Evolutionary conservation across 1,140 invertebrate species (phyloP), one percentile per base, ranked within the genome.

Genomic region (Magallana angulata): DNA sequence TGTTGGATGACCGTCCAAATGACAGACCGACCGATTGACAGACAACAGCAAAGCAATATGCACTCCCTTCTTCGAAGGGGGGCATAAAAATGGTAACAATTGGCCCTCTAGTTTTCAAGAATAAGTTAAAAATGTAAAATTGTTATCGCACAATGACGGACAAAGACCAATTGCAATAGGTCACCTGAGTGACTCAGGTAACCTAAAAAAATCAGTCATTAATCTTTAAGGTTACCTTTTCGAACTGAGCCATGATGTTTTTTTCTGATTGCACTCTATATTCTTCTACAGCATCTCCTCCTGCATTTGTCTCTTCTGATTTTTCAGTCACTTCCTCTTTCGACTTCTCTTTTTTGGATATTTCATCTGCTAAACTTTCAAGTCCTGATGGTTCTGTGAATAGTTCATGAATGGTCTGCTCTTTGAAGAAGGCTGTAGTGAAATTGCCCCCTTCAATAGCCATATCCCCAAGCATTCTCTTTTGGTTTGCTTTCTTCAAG

Each of bases 401-500:
- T 12, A 99, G 95, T 95, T 99, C 98, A 95, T 97, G 97, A 93
- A 99, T 98, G 24, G 98, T 98, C 48, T 97, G 96, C 97, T 97
- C 97, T 95, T 99, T 98, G 94, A 99, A 98, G 93, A 98, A 99
- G 0, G 98, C 98, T 14, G 99, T 99, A 7, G 98, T 99, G 94
- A 99, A 99, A 94, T 99, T 99, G 1, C 99, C 99, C 87, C 98
- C 98, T 95, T 99, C 99, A 92, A 99, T 99, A 18, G 99, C 98
- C 91, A 99, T 96, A 95, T 99, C 98, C 86, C 98, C 99, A 1
- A 99, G 96, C 92, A 99, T 95, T 90, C 98, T 96, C 94, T 99
- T 99, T 94, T 99, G 98, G 95, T 98, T 99, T 0, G 99, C 99
- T 95, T 99, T 99, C 94, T 99, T 99, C 86, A 99, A 95, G 92